Evolutionary conservation across 2,888 invertebrate species (phyloP), one percentile per base, ranked within the genome.

Genomic region (Habrosyne pyritoides): DNA sequence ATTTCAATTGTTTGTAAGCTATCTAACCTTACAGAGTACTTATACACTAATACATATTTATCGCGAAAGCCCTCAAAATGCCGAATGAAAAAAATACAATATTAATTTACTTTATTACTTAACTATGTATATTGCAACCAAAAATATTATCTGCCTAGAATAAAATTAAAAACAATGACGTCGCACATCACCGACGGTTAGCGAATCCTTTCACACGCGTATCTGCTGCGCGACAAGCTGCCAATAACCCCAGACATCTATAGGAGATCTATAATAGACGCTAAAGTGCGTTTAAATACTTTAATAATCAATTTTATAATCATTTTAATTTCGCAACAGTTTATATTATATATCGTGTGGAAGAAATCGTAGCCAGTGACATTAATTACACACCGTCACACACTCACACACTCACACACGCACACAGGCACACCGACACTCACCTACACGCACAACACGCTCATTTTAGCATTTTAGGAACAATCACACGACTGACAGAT

Each of bases 121-220:
- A 73, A 66, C 65, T 64, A 75, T 42, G 36, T 42, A 42, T 70
- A 78, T 77, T 69, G 83, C 81, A 81, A 83, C 75, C 76, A 66
- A 76, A 64, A 75, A 70, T 79, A 77, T 79, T 81, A 83, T 84
- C 77, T 79, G 77, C 69, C 77, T 83, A 81, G 57, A 88, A 87
- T 88, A 88, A 88, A 67, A 88, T 87, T 79, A 80, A 81, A 81
- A 78, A 81, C 82, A 82, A 75, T 63, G 58, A 61, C 60, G 61
- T 61, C 18, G 6, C 18, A 14, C 18, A 18, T 18, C 36, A 42
- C 36, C 4, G 18, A 42, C 36, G 10, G 2, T 5, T 14, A 5
- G 0, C 14, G 36, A 42, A 18, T 42, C 36, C 6, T 42, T 42
- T 14, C 36, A 42, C 36, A 42, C 36, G 36, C 7, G 36, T 1